A percentile compares a stretch with the other conserved stretches of the same genome.
Conservation (phyloP, 2,113 vertebrate species). For the Abramis brama region DNA sequence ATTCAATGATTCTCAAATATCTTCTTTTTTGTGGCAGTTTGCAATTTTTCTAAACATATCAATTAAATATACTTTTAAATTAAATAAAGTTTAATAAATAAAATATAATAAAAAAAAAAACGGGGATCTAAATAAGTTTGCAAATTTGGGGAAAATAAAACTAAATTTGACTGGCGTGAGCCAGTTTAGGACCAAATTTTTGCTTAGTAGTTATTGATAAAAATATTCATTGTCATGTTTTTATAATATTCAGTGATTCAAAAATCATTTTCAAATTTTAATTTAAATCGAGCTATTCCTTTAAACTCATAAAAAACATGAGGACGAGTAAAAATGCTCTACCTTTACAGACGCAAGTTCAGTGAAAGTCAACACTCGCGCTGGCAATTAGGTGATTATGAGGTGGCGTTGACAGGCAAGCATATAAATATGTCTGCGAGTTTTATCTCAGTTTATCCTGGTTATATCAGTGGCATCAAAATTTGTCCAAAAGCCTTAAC, state of each 20-base stretch:
- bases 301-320: not conserved
- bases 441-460: slow-evolving; percentile 25
- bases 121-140: not conserved
- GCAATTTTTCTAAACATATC: too few species aligned
- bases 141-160: not conserved
- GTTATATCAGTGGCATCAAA: slow-evolving; percentile 14
- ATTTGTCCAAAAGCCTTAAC: slow-evolving; percentile 45
- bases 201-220: not conserved
- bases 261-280: not conserved
- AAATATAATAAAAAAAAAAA: too few species aligned
- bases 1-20: too few species aligned
- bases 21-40: too few species aligned
- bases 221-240: not conserved
- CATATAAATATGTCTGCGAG: slow-evolving; percentile 1
- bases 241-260: not conserved
- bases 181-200: not conserved
- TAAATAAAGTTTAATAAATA: too few species aligned
- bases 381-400: slow-evolving; percentile 57
- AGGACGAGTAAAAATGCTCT: not conserved
- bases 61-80: too few species aligned
- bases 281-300: not conserved
- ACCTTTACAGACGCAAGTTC: not conserved
- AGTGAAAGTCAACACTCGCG: slow-evolving; percentile 14
- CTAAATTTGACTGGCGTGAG: too few species aligned
- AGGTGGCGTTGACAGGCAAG: slow-evolving; percentile 61